These are phyloP conservation scores for Psilopsiagon aurifrons DNA, from an alignment of 2,113 vertebrate species.

Conservation along the genomic window DNA sequence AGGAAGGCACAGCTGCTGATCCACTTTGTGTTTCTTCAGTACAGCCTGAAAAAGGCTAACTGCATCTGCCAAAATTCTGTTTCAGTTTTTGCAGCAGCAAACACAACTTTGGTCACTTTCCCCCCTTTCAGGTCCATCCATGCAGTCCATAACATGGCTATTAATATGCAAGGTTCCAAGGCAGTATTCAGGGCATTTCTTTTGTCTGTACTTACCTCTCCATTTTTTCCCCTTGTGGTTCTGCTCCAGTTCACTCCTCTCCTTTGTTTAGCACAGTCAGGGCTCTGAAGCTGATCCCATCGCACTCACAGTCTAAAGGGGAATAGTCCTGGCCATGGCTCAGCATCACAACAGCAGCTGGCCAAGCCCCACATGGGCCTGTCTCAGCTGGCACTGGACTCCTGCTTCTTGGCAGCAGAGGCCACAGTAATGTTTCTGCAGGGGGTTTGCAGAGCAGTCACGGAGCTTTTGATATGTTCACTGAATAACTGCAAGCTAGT, in stretches of 20 bases:
- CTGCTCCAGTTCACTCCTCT: neutral
- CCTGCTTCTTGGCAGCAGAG: neutral
- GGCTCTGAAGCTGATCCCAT: neutral
- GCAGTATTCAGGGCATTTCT: neutral
- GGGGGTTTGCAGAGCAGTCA: neutral
- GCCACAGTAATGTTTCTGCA: neutral
- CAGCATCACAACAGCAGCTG: rapidly evolving
- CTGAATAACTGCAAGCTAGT: neutral
- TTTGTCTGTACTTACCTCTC: neutral
- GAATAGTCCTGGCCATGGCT: neutral
- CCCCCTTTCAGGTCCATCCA: neutral
- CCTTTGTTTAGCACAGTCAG: neutral
- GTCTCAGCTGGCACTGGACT: neutral
- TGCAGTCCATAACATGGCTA: neutral
- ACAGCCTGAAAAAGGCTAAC: neutral
- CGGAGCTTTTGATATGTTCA: neutral
- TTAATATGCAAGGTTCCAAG: neutral
- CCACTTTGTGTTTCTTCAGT: neutral
- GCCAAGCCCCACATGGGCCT: rapidly evolving
- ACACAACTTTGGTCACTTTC: neutral
- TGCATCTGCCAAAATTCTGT: neutral
- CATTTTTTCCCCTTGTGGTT: neutral
- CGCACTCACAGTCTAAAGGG: rapidly evolving
- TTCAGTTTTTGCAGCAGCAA: neutral
- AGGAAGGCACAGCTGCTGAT: neutral